A percentile compares a stretch with the other conserved stretches of the same genome.
These are phyloP conservation scores for Notiomystis cincta DNA, from an alignment of 2,113 vertebrate genomes.

Conservation along the genomic window DNA sequence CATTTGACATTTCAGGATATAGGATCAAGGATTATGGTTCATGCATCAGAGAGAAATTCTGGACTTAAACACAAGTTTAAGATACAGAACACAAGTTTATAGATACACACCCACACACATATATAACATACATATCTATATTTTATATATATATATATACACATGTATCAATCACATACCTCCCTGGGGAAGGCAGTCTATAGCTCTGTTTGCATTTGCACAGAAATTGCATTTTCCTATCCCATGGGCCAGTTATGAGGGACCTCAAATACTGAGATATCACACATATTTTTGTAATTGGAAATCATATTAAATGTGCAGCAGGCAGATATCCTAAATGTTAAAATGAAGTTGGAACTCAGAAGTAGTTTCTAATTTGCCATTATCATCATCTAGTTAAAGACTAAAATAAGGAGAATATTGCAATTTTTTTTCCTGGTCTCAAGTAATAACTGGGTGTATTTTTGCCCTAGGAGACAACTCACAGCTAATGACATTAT, in stretches of 20 bases:
- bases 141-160: neutral
- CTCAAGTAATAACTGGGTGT: neutral
- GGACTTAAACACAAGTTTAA: neutral
- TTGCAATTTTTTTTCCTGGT: neutral
- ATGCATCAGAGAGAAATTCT: neutral
- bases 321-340: neutral
- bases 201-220: neutral
- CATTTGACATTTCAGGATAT: neutral
- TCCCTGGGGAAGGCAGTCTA: neutral
- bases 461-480: neutral
- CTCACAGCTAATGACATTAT: neutral
- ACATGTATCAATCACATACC: neutral
- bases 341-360: neutral
- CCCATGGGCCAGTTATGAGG: neutral
- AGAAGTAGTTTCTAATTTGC: neutral
- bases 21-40: neutral
- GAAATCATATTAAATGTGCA: neutral
- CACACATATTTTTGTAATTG: neutral
- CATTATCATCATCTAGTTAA: neutral
- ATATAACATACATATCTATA: neutral
- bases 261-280: neutral
- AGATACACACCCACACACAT: neutral
- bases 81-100: neutral
- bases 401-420: neutral
- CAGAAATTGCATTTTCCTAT: constrained; percentile 1